A percentile compares a stretch with the other conserved stretches of the same genome.
Evolutionary conservation across 2,888 invertebrate genomes (phyloP).

Genomic region (Merodon equestris): DNA sequence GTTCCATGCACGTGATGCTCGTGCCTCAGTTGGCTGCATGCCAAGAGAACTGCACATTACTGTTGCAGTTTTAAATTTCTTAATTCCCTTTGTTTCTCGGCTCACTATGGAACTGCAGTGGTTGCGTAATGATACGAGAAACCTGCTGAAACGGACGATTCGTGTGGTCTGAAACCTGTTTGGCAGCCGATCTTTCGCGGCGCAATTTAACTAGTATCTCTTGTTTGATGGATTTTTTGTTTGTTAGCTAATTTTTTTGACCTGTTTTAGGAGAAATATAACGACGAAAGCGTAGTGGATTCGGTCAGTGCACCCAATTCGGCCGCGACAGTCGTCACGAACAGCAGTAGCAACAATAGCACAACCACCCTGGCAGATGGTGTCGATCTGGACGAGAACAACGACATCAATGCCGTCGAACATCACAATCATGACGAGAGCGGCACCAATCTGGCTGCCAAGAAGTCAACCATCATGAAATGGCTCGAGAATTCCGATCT

Average conservation of each 20-base stretch:
- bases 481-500: constrained; percentile 78
- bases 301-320: constrained; percentile 43
- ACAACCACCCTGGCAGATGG: constrained; percentile 46
- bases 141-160: no score
- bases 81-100: no score
- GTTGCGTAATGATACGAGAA: no score
- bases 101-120: no score
- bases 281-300: constrained; percentile 47
- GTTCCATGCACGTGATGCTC: constrained; percentile 27
- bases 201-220: neutral
- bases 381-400: constrained; percentile 43
- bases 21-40: neutral
- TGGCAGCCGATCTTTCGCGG: neutral
- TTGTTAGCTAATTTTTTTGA: constrained; percentile 7
- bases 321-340: constrained; percentile 30
- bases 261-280: constrained; percentile 43
- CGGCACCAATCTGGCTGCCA: constrained; percentile 37
- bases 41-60: constrained; percentile 4
- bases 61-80: constrained; percentile 2
- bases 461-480: constrained; percentile 74
- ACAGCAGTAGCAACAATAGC: constrained; percentile 35
- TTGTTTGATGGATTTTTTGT: neutral
- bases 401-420: constrained; percentile 32
- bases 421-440: constrained; percentile 39
- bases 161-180: no score